Base-by-base conservation (phyloP, 2,888 invertebrate genomes). In the Raillietiella orientalis region DNA sequence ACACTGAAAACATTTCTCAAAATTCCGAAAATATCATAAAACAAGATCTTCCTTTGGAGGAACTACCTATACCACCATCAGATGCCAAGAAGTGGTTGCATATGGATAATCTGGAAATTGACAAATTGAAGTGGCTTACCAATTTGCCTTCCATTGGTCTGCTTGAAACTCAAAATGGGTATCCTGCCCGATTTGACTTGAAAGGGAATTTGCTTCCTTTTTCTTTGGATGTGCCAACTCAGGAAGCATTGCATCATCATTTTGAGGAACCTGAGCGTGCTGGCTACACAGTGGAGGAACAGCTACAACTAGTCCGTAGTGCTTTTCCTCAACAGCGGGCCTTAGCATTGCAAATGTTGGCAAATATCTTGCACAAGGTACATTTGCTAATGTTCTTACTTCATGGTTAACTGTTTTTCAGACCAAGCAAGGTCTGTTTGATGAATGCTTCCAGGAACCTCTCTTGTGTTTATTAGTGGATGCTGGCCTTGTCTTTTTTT, bases 111-210 rank as follows among this genome's bases (percentile, higher is more conserved):
- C 43, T 79, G 22, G 87, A 87, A 46, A 56, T 58, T 33, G 69
- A 72, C 34, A 87, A 87, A 44, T 44, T 84, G 11, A 62, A 66
- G 38, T 87, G 87, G 84, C 72, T 75, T 57, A 63, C 65, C 41
- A 58, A 63, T 30, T 45, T 62, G n/a, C 52, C 60, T 1, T 47
- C 48, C 32, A 36, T 44, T 6, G 40, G 53, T n/a, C 27, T 34
- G 5, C 22, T 33, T 2, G 28, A 28, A 14, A 25, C 31, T 5
- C 24, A 25, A 3, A 31, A 30, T n/a, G 33, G 33, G 4, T 74
- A 66, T 42, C 66, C 70, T 47, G 75, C 75, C 6, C 53, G 62
- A 34, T 79, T 79, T 47, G 64, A 74, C 48, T 75, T 77, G 43
- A 59, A 62, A 34, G 75, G 55, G 3, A 58, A 65, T 36, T 46